phyloP scores from a whole-genome alignment of 2,888 invertebrate genomes.

The Stenotaenia linearis region DNA sequence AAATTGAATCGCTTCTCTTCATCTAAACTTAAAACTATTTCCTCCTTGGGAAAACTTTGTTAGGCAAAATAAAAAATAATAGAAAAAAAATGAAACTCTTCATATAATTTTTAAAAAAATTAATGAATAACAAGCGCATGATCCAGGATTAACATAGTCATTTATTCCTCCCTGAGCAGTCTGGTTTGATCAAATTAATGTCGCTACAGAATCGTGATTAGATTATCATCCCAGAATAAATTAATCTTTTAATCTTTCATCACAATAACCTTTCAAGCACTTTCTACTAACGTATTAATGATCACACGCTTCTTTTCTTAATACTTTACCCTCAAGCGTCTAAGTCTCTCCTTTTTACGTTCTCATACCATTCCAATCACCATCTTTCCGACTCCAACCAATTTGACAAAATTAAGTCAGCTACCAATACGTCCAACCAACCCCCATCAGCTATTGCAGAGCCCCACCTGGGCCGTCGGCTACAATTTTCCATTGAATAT shows the following conservation, averaged over 20 bases:
- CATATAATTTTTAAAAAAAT: not conserved
- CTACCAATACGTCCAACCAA: conserved; percentile 7
- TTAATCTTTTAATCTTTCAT: conserved; percentile 3
- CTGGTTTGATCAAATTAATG: not conserved
- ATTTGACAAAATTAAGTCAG: conserved; percentile 15
- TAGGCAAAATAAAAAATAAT: not conserved
- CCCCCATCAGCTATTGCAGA: not conserved
- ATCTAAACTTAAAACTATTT: not conserved
- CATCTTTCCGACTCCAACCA: conserved; percentile 11
- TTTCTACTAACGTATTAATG: not conserved
- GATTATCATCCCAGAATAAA: not conserved
- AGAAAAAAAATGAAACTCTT: not conserved
- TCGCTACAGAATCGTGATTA: not conserved
- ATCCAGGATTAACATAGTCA: not conserved
- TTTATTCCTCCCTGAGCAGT: not conserved
- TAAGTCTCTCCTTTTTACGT: not conserved
- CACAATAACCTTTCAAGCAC: not conserved
- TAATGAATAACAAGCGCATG: not conserved
- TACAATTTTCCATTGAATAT: conserved; percentile 15
- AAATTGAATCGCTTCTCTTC: conserved; percentile 8
- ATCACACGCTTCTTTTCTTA: not conserved
- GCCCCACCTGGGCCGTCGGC: not conserved
- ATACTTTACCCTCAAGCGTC: not conserved
- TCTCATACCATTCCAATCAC: not conserved
- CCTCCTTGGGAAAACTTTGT: not conserved